Base-by-base conservation (phyloP, 2,888 invertebrate species). In the Trissoscelio sp. region DNA sequence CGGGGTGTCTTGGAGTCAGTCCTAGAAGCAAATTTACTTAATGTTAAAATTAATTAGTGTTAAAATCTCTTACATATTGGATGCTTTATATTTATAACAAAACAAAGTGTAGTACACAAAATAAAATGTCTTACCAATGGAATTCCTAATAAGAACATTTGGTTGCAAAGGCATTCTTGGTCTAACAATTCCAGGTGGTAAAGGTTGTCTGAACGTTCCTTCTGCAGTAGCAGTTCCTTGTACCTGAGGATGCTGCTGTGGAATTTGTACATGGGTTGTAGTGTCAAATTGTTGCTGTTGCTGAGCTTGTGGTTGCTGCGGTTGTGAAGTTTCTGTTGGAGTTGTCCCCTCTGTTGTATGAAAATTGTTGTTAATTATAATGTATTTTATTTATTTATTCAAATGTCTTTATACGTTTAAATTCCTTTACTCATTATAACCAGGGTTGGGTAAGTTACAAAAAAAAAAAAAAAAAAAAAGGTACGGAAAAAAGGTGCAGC, bases 121-220 rank as follows among this genome's bases (percentile, higher is more conserved):
- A n/a, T n/a, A n/a, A 37, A 51, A 24, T 48, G 0, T 39, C 11
- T 12, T 86, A 90, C 90, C 90, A 57, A 88, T 86, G 46, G 89
- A 85, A 85, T 88, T 90, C 69, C 91, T 86, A 62, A 91, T 89
- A 16, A 90, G 79, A 12, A 89, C 86, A 48, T 90, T 91, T 0
- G 89, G 86, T 83, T 88, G 91, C 44, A 88, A 82, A 11, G 93
- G 92, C 87, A 92, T 90, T 79, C 93, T 91, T 4, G 93, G 93
- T 84, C 93, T 91, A 5, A 92, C 92, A 46, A 93, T 92, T 81
- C 93, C 92, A 28, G 94, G 93, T 7, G 95, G 95, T 85, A 95
- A 91, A 7, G 95, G 95, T 85, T 95, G 95, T 7, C 95, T 93
- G 91, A 95, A 95, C 28, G 94, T 95, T 72, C 93, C 93, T 44